Conservation (phyloP, 2,888 invertebrate genomes). For the Ormyrus thymus region DNA sequence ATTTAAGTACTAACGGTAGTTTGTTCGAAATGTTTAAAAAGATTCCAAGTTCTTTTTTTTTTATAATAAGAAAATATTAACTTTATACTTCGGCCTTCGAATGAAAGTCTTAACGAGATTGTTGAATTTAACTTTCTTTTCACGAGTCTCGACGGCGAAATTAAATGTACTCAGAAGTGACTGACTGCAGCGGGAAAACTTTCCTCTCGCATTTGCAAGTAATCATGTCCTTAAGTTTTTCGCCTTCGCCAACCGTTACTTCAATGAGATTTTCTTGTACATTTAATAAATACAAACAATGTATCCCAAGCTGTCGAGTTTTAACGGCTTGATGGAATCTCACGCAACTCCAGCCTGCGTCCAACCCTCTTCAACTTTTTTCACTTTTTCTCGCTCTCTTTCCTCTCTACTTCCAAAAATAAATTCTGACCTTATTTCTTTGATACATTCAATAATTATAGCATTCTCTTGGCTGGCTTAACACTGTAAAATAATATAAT, state of each 20-base stretch:
- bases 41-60: neutral
- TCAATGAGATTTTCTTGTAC: conserved; percentile 14
- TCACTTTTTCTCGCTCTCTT: no score
- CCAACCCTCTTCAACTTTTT: no score
- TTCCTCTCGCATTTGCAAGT: conserved; percentile 27
- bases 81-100: conserved; percentile 13
- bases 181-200: conserved; percentile 30
- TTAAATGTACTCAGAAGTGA: conserved; percentile 14
- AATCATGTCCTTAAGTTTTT: conserved; percentile 45
- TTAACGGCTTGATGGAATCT: no score
- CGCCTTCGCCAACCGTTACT: conserved; percentile 27
- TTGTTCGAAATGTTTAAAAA: conserved; percentile 1
- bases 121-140: conserved; percentile 46
- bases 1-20: neutral
- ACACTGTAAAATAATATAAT: no score
- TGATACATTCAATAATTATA: no score
- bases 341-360: no score
- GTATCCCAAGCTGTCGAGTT: no score
- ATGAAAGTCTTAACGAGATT: conserved; percentile 39
- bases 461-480: no score
- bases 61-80: neutral
- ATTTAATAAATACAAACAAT: conserved; percentile 23
- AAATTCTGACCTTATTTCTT: no score
- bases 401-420: no score
- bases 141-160: conserved; percentile 37